Conservation (phyloP, 2,888 invertebrate species). For the Trichogramma evanescens region DNA sequence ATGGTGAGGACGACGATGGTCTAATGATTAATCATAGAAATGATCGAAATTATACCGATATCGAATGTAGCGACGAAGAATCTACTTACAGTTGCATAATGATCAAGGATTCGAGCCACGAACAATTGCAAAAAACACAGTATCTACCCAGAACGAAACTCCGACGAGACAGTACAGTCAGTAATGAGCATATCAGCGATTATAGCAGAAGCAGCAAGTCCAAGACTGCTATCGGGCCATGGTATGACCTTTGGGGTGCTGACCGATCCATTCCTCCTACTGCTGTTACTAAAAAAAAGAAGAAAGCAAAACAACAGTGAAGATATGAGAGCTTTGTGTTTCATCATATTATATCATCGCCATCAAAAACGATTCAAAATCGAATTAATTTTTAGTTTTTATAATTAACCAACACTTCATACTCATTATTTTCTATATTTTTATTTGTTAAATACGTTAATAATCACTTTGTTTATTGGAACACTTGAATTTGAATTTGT, state of each 20-base stretch:
- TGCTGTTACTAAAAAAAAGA: slow-evolving; percentile 50
- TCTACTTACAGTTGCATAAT: slow-evolving; percentile 64
- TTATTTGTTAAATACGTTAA: slow-evolving; percentile 1
- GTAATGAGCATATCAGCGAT: slow-evolving; percentile 32
- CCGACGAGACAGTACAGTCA: slow-evolving; percentile 50
- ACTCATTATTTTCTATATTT: slow-evolving; percentile 6
- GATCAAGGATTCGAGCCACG: slow-evolving; percentile 76
- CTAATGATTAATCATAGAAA: slow-evolving; percentile 35
- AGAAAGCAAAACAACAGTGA: slow-evolving; percentile 20
- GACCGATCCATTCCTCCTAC: slow-evolving; percentile 55
- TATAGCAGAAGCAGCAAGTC: slow-evolving; percentile 38
- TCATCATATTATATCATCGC: too few relatives aligned
- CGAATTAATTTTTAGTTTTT: too few relatives aligned
- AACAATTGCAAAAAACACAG: slow-evolving; percentile 45
- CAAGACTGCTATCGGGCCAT: slow-evolving; percentile 72
- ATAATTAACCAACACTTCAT: not conserved
- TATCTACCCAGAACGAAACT: slow-evolving; percentile 63
- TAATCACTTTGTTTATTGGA: slow-evolving; percentile 7
- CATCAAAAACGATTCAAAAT: too few relatives aligned
- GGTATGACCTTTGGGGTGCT: slow-evolving; percentile 82
- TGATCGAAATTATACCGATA: slow-evolving; percentile 41
- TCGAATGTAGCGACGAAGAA: slow-evolving; percentile 45
- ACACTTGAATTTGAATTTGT: not conserved
- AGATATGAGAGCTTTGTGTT: not conserved
- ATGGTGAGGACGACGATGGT: slow-evolving; percentile 38